Percentiles rank a stretch among this genome's conserved stretches.
Conservation (phyloP, 2,888 invertebrate genomes). For the Scaptomyza flava region DNA sequence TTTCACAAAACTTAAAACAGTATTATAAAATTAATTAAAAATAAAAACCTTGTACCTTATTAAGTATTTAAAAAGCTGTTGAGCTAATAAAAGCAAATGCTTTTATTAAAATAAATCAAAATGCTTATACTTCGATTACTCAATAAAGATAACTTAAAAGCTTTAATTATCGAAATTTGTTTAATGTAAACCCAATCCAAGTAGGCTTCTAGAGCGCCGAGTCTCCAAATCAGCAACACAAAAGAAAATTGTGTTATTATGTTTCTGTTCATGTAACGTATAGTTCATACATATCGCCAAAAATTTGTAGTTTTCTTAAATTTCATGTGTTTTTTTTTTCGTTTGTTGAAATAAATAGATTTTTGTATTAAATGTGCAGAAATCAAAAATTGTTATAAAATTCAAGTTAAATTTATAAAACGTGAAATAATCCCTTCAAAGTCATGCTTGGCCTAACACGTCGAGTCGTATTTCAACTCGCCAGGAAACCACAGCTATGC, state of each 20-base stretch:
- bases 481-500: constrained; percentile 8
- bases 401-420: constrained; percentile 11
- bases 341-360: constrained; percentile 6
- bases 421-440: not conserved
- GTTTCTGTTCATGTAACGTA: constrained; percentile 48
- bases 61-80: constrained; percentile 47
- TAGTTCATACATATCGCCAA: constrained; percentile 53
- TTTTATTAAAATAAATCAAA: constrained; percentile 21
- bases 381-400: not conserved
- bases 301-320: constrained; percentile 53
- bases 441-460: constrained; percentile 69
- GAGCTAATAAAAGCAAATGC: constrained; percentile 38
- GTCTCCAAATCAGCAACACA: no score
- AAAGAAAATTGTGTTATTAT: constrained; percentile 9
- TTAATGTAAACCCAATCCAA: not conserved
- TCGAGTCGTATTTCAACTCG: constrained; percentile 33
- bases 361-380: not conserved
- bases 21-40: constrained; percentile 35
- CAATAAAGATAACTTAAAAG: constrained; percentile 7
- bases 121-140: constrained; percentile 13
- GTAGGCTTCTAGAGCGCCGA: constrained; percentile 25
- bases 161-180: not conserved
- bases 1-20: constrained; percentile 54
- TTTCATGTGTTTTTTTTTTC: constrained; percentile 28
- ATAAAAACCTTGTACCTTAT: constrained; percentile 66